Conservation (phyloP, 2,113 vertebrate genomes). For the Passer domesticus region DNA sequence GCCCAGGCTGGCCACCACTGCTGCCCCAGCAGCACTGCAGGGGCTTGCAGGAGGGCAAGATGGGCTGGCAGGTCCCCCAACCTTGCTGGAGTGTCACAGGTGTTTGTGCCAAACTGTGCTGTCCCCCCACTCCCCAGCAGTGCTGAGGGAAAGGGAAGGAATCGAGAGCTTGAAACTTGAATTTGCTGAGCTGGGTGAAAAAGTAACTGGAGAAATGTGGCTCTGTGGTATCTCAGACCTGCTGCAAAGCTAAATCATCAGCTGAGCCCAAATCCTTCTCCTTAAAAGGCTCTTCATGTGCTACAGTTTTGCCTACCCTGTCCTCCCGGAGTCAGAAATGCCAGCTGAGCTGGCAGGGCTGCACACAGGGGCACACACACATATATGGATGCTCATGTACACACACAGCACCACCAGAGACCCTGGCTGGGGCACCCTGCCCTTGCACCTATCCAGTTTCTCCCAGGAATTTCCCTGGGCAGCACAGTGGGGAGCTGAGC, state of each 20-base stretch:
- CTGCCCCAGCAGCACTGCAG: neutral
- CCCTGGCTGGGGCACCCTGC: neutral
- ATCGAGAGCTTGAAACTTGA: neutral
- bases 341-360: neutral
- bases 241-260: neutral
- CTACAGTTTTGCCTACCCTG: neutral
- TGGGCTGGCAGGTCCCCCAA: neutral
- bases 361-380: neutral
- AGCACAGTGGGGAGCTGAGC: neutral
- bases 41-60: neutral
- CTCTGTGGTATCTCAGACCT: neutral
- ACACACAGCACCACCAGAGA: neutral
- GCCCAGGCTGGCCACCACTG: neutral
- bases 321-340: neutral
- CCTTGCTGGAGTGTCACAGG: neutral
- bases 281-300: slow-evolving; percentile 5
- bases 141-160: neutral
- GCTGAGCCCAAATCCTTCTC: neutral
- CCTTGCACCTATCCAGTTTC: neutral
- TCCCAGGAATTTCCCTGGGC: neutral
- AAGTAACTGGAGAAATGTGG: neutral
- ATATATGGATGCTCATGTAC: neutral
- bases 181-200: neutral
- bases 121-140: neutral
- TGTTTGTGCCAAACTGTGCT: neutral